These are phyloP conservation scores for Sitta carolinensis DNA, from an alignment of 2,797 vertebrate species.

Conservation along the genomic window DNA sequence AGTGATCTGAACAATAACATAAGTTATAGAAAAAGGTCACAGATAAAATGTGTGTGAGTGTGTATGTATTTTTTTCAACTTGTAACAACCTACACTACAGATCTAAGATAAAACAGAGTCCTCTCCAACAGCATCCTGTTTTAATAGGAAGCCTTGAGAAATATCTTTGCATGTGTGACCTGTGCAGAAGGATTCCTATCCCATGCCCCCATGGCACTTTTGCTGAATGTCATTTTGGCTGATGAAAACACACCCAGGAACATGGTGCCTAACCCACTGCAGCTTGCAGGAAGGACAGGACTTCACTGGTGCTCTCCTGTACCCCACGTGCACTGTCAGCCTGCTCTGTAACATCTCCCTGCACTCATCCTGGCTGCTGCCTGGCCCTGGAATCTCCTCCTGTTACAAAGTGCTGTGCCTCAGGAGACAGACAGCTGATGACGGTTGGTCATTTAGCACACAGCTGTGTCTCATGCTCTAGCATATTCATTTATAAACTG, in stretches of 20 bases:
- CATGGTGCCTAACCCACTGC: neutral
- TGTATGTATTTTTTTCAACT: neutral
- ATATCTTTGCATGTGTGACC: neutral
- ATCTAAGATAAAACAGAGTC: neutral
- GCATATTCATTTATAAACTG: neutral
- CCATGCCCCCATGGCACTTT: neutral
- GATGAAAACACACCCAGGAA: neutral
- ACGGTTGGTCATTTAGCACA: neutral
- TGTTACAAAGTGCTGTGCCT: neutral
- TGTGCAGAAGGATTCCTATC: neutral
- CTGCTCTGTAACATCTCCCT: neutral
- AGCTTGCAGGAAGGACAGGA: neutral
- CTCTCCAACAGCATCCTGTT: neutral
- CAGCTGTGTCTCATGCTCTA: neutral
- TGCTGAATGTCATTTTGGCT: neutral
- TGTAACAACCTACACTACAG: neutral
- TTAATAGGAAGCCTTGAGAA: neutral
- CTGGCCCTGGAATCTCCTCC: neutral
- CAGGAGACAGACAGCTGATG: neutral
- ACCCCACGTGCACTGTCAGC: accelerated
- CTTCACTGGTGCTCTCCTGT: neutral
- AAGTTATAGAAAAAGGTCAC: neutral
- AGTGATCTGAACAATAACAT: neutral
- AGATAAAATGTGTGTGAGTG: neutral
- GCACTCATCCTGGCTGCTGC: neutral